Evolutionary conservation across 2,113 vertebrate genomes (phyloP), one percentile per base, ranked within the genome.

Genomic region (Podarcis muralis): DNA sequence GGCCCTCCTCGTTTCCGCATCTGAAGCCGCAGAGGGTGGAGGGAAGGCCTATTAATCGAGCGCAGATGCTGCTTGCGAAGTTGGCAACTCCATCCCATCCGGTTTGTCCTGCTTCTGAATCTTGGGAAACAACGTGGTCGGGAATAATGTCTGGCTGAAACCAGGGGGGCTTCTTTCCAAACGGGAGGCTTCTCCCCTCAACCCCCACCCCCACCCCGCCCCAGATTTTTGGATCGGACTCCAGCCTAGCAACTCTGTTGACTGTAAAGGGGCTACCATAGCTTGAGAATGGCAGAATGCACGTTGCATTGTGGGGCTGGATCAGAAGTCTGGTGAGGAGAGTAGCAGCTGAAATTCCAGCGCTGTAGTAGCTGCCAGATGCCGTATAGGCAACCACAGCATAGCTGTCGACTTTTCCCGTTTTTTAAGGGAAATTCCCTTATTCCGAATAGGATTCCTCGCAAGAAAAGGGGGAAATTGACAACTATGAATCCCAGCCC

Each of bases 301-400:
- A 11, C 18, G 2, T 75, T 88, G 30, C 48, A 65, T 83, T 66
- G 27, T 82, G 75, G 81, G 89, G 78, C 65, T 82, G 92, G 78
- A 90, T 90, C 0, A 0, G 79, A 79, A 89, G 80, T 78, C 69
- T 74, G 15, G 69, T 87, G 22, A 53, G 48, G 48, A 11, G 48
- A 53, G 48, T 53, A 53, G 48, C 48, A 53, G 91, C 92, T 93
- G 85, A 91, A 91, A 90, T 79, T 94, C 91, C 89, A 89, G 94
- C 72, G 87, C 90, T 90, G 83, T 12, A 90, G 76, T 94, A 95
- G 89, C 87, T 88, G 57, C 92, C 30, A 90, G 89, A 79, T 93
- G 79, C 90, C 88, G 59, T 94, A 87, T 93, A 94, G 91, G 89
- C 90, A 95, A 91, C 91, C 91, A 92, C 91, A 43, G 43, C 43